phyloP scores from a whole-genome alignment of 2,113 vertebrate species.

The Halcyon senegalensis region DNA sequence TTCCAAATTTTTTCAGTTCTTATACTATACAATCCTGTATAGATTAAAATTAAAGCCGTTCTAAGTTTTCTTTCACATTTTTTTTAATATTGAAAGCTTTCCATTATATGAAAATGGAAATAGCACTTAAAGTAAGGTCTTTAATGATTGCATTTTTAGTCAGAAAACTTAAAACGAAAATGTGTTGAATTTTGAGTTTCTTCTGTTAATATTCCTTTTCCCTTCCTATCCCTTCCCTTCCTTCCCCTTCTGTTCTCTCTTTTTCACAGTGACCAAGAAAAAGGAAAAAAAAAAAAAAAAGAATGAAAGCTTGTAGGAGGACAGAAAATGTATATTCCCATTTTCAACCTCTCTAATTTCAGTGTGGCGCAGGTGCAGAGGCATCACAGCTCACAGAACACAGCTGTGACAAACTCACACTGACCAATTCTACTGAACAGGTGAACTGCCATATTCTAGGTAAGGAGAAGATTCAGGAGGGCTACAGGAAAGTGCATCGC shows the following conservation, averaged over 20 bases:
- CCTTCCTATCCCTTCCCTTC: not conserved
- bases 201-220: not conserved
- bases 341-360: not conserved
- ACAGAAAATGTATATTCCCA: not conserved
- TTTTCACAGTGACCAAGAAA: not conserved
- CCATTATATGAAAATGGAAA: not conserved
- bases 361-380: not conserved
- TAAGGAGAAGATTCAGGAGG: not conserved
- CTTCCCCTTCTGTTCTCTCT: not conserved
- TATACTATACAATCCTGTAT: not conserved
- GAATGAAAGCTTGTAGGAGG: not conserved
- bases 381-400: not conserved
- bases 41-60: not conserved
- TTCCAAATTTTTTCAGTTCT: not conserved
- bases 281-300: not conserved
- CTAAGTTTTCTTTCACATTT: not conserved
- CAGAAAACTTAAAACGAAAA: not conserved
- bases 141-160: not conserved
- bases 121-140: not conserved
- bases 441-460: not conserved
- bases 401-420: not conserved
- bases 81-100: not conserved
- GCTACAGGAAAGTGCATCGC: not conserved
- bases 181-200: not conserved
- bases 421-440: not conserved